phyloP scores from a whole-genome alignment of 2,113 vertebrate species.

The Oceanites oceanicus region DNA sequence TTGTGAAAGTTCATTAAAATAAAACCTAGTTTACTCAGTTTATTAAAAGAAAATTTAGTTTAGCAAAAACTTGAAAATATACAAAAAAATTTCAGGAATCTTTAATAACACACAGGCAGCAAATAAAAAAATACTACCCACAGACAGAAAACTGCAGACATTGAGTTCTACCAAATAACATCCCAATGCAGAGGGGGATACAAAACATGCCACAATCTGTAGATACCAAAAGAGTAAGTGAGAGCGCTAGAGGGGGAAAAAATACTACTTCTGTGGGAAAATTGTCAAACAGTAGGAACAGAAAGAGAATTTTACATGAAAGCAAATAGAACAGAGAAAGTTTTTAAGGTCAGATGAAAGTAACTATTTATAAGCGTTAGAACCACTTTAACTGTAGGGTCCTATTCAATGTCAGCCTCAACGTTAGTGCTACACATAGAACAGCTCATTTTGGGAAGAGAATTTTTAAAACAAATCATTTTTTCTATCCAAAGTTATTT shows the following conservation, averaged over 20 bases:
- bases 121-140: not conserved
- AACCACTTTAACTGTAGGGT: not conserved
- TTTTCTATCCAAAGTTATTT: not conserved
- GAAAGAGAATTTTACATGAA: not conserved
- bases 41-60: not conserved
- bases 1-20: not conserved
- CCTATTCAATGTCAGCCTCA: not conserved
- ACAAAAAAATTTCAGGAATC: not conserved
- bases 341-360: not conserved
- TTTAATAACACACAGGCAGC: not conserved
- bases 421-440: not conserved
- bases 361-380: not conserved
- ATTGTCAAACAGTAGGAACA: not conserved
- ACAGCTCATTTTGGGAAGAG: not conserved
- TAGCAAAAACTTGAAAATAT: not conserved
- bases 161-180: not conserved
- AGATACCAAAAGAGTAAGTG: not conserved
- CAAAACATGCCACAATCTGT: not conserved
- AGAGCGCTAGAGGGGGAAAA: not conserved
- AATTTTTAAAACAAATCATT: not conserved
- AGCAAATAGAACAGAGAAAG: not conserved
- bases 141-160: not conserved
- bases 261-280: not conserved
- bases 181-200: not conserved
- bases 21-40: not conserved